These are phyloP conservation scores for Ahaetulla prasina DNA, from an alignment of 2,113 vertebrate genomes.

Conservation along the genomic window DNA sequence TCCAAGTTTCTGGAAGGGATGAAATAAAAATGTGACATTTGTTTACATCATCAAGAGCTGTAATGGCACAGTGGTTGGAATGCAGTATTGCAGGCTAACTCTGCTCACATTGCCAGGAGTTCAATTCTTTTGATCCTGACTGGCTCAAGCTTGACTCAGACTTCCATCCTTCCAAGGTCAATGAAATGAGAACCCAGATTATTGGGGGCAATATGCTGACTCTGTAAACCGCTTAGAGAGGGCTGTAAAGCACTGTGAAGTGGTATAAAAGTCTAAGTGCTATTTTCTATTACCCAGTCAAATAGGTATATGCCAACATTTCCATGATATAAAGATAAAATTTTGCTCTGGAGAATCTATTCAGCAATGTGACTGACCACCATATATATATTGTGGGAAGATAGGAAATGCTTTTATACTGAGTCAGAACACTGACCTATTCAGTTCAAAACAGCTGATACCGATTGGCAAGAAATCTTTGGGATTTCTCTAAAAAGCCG, in stretches of 20 bases:
- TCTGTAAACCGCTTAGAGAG: neutral
- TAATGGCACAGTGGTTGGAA: neutral
- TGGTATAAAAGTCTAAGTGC: neutral
- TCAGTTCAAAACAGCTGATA: neutral
- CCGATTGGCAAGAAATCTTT: neutral
- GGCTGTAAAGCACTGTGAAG: neutral
- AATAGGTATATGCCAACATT: slow-evolving; percentile 9
- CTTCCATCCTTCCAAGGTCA: neutral
- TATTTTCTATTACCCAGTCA: neutral
- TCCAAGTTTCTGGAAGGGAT: neutral
- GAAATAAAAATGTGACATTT: neutral
- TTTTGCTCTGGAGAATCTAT: neutral
- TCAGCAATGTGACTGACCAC: neutral
- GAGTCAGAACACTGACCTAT: neutral
- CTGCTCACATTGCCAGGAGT: neutral
- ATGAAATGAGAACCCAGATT: neutral
- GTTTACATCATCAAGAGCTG: neutral
- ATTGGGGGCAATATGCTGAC: neutral
- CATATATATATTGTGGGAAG: neutral
- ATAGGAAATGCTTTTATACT: neutral
- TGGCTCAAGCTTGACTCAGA: neutral
- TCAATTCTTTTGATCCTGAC: neutral
- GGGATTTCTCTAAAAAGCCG: neutral
- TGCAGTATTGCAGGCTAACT: neutral
- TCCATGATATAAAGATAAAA: neutral